Evolutionary conservation across 2,888 invertebrate genomes (phyloP).

Genomic region (Leptarthrus brevirostris): DNA sequence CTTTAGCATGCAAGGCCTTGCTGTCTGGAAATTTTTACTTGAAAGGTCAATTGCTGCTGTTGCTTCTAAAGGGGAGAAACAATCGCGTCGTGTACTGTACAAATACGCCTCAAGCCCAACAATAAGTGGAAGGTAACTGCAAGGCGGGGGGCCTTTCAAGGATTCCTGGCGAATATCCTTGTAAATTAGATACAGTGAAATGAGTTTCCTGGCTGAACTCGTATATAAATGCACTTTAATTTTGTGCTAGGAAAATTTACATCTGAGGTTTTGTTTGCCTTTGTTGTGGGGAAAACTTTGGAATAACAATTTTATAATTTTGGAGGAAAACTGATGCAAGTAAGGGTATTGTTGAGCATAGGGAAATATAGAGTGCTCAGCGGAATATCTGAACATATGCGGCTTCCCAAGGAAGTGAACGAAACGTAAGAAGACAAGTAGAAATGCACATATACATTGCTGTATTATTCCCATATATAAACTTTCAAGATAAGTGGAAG

Average conservation of each 20-base stretch:
- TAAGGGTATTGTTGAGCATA: too few relatives aligned
- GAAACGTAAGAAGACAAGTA: too few relatives aligned
- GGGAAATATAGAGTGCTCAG: too few relatives aligned
- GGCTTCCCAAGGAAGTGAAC: too few relatives aligned
- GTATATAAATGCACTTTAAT: too few relatives aligned
- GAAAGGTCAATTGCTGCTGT: conserved; percentile 19
- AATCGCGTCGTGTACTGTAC: not conserved
- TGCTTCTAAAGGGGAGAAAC: not conserved
- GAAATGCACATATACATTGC: too few relatives aligned
- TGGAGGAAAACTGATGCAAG: conserved; percentile 1
- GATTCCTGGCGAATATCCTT: conserved; percentile 5
- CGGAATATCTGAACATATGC: too few relatives aligned
- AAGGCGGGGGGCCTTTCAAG: conserved; percentile 1
- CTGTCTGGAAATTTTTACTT: not conserved
- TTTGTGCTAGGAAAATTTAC: not conserved
- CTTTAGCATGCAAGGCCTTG: not conserved
- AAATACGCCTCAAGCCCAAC: not conserved
- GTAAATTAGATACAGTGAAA: not conserved
- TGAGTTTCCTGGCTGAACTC: too few relatives aligned
- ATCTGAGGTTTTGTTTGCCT: conserved; percentile 4
- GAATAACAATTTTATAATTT: conserved; percentile 16
- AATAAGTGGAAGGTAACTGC: not conserved
- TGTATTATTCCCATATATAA: too few relatives aligned
- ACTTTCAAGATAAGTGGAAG: too few relatives aligned
- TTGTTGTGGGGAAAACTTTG: conserved; percentile 3